Evolutionary conservation across 2,888 invertebrate species (phyloP), one percentile per base, ranked within the genome.

Genomic region (Synergus laeviventris): DNA sequence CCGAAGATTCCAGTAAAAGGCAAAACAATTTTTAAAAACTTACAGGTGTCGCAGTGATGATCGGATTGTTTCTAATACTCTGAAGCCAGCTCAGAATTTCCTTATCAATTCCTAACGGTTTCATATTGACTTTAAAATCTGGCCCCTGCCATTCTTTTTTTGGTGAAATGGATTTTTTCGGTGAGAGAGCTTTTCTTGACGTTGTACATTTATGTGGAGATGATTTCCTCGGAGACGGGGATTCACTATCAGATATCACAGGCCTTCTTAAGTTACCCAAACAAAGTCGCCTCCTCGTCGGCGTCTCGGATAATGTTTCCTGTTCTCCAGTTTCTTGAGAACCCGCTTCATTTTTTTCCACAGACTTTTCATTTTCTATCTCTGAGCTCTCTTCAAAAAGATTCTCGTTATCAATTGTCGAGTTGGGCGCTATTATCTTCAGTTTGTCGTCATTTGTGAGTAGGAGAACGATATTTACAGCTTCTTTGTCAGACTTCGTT

Each of bases 101-200:
- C 21, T 83, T 77, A 73, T 89, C 87, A 4, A 90, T 81, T 8
- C 88, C 88, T 76, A 90, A 80, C 18, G 90, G 84, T 76, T 85
- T 87, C 12, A 89, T 81, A 80, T 87, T 84, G 21, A 90, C 78
- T 79, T 87, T 89, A 18, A 84, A 81, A 78, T 89, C 89, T 16
- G 88, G 87, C 1, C 88, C 88, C 61, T 79, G 45, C 86, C 88
- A 89, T 70, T 70, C 49, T 42, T 74, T 78, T 2, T 12, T 0
- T 60, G n/a, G 45, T n/a, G 12, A 31, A 9, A 39, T 18, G 9
- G 38, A 7, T 4, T 31, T 59, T 21, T 24, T n/a, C 1, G 66
- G 31, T 16, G 66, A 70, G 16, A 24, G 7, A 42, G 8, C 12
- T 8, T 73, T 16, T 1, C 59, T 56, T 5, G 59, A 39, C 1